Percentiles rank a stretch among this genome's conserved stretches.
These are phyloP conservation scores for Scophthalmus maximus DNA, from an alignment of 2,113 vertebrate species.

Conservation along the genomic window DNA sequence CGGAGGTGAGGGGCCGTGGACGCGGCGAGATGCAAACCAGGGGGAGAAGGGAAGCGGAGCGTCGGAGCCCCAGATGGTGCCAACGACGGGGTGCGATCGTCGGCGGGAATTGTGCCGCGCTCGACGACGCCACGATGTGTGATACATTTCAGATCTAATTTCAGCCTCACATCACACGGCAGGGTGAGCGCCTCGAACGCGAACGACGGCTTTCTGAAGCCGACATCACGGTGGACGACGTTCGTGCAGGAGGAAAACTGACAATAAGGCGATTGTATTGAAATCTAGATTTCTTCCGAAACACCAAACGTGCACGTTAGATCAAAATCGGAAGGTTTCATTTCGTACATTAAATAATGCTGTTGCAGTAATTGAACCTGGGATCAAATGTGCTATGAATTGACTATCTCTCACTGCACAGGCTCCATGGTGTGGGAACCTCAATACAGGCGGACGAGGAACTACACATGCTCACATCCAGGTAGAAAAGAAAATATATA, in stretches of 20 bases:
- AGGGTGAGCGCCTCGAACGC: conserved; percentile 6
- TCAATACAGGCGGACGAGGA: too few species aligned
- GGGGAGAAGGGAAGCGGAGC: conserved; percentile 17
- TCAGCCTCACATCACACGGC: conserved; percentile 40
- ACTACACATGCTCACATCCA: too few species aligned
- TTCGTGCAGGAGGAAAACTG: not conserved
- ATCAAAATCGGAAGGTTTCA: not conserved
- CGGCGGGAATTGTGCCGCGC: conserved; percentile 50
- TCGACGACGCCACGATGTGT: conserved; percentile 52
- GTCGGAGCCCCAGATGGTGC: conserved; percentile 59
- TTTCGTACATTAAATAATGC: not conserved
- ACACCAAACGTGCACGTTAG: not conserved
- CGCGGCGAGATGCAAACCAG: conserved; percentile 24
- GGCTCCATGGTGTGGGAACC: too few species aligned
- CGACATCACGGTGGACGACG: not conserved
- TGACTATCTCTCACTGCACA: too few species aligned
- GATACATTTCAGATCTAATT: conserved; percentile 64
- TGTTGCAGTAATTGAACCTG: too few species aligned
- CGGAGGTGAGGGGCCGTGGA: conserved; percentile 41
- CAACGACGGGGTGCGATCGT: conserved; percentile 66
- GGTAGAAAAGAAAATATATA: too few species aligned
- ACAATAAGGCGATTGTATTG: not conserved
- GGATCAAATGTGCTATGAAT: too few species aligned
- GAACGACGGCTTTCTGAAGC: conserved; percentile 17
- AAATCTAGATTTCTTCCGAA: too few species aligned